phyloP scores from a whole-genome alignment of 2,113 vertebrate genomes.

The Kryptolebias marmoratus region DNA sequence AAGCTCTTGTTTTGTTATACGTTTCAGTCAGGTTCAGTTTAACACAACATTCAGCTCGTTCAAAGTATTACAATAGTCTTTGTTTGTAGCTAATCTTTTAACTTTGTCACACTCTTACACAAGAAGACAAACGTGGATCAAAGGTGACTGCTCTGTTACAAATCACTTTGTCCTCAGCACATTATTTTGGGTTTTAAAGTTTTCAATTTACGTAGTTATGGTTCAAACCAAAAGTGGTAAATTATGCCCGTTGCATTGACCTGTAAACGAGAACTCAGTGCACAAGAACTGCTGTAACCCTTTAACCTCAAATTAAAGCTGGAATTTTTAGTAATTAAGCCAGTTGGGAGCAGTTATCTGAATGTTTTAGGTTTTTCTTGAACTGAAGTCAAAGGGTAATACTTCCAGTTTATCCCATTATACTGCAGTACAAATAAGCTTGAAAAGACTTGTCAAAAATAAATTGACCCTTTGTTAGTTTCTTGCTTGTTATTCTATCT shows the following conservation, averaged over 20 bases:
- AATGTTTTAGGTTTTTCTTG: neutral
- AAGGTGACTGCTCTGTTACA: neutral
- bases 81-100: neutral
- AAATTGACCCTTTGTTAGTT: neutral
- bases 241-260: neutral
- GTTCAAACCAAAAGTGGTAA: neutral
- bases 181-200: neutral
- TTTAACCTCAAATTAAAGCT: neutral
- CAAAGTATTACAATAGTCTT: neutral
- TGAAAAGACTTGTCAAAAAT: neutral
- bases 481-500: constrained; percentile 4
- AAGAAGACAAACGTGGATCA: neutral
- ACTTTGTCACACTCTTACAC: neutral
- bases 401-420: neutral
- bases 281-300: neutral
- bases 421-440: neutral
- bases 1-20: constrained; percentile 12
- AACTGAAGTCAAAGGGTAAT: neutral
- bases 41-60: neutral
- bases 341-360: neutral
- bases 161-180: neutral
- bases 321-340: neutral
- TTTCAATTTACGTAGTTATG: neutral
- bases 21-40: constrained; percentile 10
- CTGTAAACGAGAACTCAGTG: neutral